Evolutionary conservation across 2,113 vertebrate genomes (phyloP).

Genomic region (Sula dactylatra): DNA sequence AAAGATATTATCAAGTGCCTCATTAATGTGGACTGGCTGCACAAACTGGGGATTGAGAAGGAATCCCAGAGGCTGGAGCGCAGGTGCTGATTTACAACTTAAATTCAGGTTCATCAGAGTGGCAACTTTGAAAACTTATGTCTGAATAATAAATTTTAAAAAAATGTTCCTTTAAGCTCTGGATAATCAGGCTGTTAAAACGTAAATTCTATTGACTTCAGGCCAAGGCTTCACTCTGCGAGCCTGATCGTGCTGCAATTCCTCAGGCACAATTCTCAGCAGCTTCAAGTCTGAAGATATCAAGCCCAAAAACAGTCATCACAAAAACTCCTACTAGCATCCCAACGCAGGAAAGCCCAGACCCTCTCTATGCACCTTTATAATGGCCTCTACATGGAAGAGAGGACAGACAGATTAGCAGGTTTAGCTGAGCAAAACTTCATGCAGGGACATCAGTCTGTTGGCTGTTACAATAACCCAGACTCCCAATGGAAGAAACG

Average conservation of each 20-base stretch:
- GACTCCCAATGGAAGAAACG: background rate
- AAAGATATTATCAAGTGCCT: slow-evolving; percentile 61
- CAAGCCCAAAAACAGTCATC: background rate
- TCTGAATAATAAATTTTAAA: slow-evolving; percentile 21
- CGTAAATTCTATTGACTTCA: slow-evolving; percentile 22
- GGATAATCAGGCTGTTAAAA: slow-evolving; percentile 49
- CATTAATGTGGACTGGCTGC: slow-evolving; percentile 42
- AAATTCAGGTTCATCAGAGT: slow-evolving; percentile 37
- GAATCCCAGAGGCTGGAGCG: slow-evolving; percentile 10
- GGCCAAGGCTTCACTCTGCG: background rate
- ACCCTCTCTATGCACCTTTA: background rate
- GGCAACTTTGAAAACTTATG: slow-evolving; percentile 4
- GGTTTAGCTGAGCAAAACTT: background rate
- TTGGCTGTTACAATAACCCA: background rate
- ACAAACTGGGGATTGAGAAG: slow-evolving; percentile 53
- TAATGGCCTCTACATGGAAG: background rate
- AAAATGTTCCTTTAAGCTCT: slow-evolving; percentile 19
- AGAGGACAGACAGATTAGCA: background rate
- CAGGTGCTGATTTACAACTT: slow-evolving; percentile 57
- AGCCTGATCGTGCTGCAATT: background rate
- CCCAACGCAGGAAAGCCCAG: background rate
- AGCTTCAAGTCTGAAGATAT: background rate
- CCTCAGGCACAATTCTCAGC: background rate
- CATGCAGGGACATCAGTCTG: too few species aligned
- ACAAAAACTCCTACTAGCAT: background rate